Conservation (phyloP, 2,888 invertebrate genomes). For the Pemphredon lugubris region DNA sequence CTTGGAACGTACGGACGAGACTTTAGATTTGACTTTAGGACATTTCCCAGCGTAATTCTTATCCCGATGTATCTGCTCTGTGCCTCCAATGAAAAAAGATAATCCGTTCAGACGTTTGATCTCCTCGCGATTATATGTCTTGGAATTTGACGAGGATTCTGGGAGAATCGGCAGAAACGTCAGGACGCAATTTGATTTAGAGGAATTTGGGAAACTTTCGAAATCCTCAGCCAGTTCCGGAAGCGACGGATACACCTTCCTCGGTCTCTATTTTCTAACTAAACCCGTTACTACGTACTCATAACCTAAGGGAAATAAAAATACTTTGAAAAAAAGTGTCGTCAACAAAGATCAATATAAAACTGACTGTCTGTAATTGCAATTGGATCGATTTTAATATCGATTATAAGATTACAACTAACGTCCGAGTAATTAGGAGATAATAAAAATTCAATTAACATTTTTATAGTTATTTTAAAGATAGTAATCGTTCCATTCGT, state of each 20-base stretch:
- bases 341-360: neutral
- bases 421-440: too few species aligned
- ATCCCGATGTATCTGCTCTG: conserved; percentile 22
- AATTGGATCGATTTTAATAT: conserved; percentile 9
- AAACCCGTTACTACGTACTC: neutral
- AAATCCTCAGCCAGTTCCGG: conserved; percentile 45
- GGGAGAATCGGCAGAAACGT: conserved; percentile 26
- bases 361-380: neutral
- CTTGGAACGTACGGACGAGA: neutral
- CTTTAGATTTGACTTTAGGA: conserved; percentile 4
- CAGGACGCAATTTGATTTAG: conserved; percentile 24
- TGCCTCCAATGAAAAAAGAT: conserved; percentile 46
- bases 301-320: neutral
- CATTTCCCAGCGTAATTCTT: conserved; percentile 1
- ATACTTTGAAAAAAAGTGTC: neutral
- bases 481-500: too few species aligned
- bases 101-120: conserved; percentile 54
- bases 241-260: neutral
- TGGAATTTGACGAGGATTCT: conserved; percentile 14
- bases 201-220: conserved; percentile 33
- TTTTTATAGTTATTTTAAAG: too few species aligned
- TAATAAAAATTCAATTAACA: too few species aligned
- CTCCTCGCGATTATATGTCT: conserved; percentile 50
- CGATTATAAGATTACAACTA: too few species aligned
- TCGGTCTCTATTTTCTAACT: neutral